Conservation (phyloP, 2,888 invertebrate species). For the Xestia c-nigrum region DNA sequence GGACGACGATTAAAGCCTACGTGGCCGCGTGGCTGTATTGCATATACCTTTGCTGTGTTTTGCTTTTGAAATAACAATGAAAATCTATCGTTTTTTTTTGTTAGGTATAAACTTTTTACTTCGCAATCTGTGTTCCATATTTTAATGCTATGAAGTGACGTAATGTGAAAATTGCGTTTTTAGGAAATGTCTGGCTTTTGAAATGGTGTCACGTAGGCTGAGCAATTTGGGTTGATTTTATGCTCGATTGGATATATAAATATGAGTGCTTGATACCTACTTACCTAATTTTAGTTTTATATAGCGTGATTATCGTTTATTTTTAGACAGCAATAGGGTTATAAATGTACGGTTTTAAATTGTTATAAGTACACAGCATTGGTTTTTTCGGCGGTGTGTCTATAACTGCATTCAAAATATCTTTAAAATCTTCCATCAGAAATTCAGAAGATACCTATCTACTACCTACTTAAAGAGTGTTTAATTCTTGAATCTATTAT, state of each 20-base stretch:
- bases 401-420: not conserved
- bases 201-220: constrained; percentile 50
- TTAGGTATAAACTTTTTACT: constrained; percentile 15
- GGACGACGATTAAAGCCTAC: constrained; percentile 79
- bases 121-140: constrained; percentile 24
- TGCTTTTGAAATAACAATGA: constrained; percentile 34
- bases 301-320: constrained; percentile 3
- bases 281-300: constrained; percentile 20
- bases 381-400: not conserved
- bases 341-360: not conserved
- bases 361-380: not conserved
- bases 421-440: constrained; percentile 1
- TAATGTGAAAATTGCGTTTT: constrained; percentile 37
- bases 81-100: constrained; percentile 10
- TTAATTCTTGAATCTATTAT: not conserved
- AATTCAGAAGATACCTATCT: not conserved
- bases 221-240: constrained; percentile 48
- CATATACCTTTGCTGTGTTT: constrained; percentile 36
- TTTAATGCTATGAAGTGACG: constrained; percentile 13
- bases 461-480: not conserved
- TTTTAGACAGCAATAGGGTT: constrained; percentile 12
- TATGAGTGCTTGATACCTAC: constrained; percentile 9
- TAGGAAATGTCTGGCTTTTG: constrained; percentile 31
- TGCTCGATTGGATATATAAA: constrained; percentile 33
- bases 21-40: constrained; percentile 46